Percentiles rank a stretch among this genome's conserved stretches.
Conservation (phyloP, 2,797 vertebrate genomes). For the Intellagama lesueurii region DNA sequence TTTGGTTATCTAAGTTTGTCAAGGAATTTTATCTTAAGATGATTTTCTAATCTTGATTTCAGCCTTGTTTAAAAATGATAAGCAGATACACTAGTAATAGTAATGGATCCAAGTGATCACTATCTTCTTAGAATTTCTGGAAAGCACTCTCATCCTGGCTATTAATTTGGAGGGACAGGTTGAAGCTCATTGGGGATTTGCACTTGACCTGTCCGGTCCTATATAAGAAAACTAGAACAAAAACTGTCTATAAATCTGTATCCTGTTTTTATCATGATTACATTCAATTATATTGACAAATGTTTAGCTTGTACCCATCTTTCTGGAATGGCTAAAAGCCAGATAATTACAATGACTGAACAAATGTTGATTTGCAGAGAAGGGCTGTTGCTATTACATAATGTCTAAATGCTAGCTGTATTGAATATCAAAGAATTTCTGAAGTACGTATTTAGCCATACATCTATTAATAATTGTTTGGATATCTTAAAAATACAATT, state of each 20-base stretch:
- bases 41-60: too few relatives aligned
- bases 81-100: too few relatives aligned
- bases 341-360: slow-evolving; percentile 12
- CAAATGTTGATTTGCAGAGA: background rate
- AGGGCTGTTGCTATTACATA: background rate
- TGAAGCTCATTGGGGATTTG: too few relatives aligned
- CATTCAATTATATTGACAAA: background rate
- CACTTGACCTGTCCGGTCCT: background rate
- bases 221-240: background rate
- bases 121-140: too few relatives aligned
- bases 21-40: too few relatives aligned
- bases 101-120: too few relatives aligned
- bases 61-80: too few relatives aligned
- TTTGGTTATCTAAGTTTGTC: too few relatives aligned
- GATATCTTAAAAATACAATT: too few relatives aligned
- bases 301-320: background rate
- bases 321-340: background rate
- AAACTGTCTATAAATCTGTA: background rate
- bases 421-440: background rate
- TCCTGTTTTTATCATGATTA: background rate
- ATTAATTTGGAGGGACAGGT: too few relatives aligned
- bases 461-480: background rate
- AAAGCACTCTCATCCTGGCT: too few relatives aligned
- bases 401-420: background rate
- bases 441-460: background rate